These are phyloP conservation scores for Acanthoscelides obtectus DNA, from an alignment of 2,888 invertebrate species.

Conservation along the genomic window DNA sequence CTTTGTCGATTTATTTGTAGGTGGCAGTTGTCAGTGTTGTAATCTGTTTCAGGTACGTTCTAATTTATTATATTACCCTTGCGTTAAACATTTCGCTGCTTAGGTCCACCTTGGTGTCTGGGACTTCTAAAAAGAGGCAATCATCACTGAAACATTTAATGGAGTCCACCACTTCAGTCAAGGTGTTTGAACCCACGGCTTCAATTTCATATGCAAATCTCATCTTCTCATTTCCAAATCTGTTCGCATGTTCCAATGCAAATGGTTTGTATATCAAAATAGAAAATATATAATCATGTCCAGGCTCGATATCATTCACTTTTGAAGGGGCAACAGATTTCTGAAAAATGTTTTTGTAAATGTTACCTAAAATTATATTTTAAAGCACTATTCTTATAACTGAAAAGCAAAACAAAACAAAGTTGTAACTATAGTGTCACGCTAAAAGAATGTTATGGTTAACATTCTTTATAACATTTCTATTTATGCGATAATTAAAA, in stretches of 20 bases:
- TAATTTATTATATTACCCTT: conserved; percentile 19
- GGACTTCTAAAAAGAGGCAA: conserved; percentile 57
- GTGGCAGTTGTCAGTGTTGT: no score
- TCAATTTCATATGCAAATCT: conserved; percentile 55
- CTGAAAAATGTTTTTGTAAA: no score
- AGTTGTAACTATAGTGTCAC: no score
- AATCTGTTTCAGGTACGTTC: no score
- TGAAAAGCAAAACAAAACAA: no score
- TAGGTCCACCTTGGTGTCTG: conserved; percentile 37
- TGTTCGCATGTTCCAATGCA: conserved; percentile 17
- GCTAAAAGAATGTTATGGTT: no score
- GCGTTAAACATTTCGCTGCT: conserved; percentile 14
- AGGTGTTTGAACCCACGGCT: conserved; percentile 61
- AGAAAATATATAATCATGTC: conserved; percentile 28
- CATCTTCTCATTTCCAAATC: conserved; percentile 34
- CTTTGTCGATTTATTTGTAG: no score
- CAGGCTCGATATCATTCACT: conserved; percentile 24
- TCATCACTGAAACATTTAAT: conserved; percentile 71
- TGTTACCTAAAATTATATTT: no score
- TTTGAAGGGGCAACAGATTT: not conserved
- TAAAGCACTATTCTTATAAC: no score
- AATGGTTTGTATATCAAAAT: conserved; percentile 31
- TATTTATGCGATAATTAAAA: no score
- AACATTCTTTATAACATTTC: no score
- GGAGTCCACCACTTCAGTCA: conserved; percentile 69